Percentiles rank a stretch among this genome's conserved stretches.
phyloP scores from a whole-genome alignment of 2,797 vertebrate species.

The Brachyalestes nurse region DNA sequence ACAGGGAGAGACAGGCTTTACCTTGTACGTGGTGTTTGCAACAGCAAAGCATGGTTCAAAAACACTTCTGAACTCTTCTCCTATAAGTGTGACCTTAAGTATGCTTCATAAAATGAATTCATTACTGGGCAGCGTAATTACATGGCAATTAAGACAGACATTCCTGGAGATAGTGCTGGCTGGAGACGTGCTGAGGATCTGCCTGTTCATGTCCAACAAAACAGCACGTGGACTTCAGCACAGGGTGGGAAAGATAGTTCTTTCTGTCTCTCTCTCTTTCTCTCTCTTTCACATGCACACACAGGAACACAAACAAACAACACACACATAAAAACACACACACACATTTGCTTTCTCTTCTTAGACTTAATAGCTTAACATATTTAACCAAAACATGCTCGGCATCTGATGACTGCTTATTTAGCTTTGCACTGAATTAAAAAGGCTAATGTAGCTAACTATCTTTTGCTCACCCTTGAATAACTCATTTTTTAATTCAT shows the following conservation, averaged over 20 bases:
- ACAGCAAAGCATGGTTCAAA: background rate
- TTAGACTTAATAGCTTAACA: background rate
- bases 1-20: background rate
- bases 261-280: background rate
- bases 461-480: background rate
- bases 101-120: background rate
- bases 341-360: constrained; percentile 22
- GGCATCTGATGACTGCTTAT: background rate
- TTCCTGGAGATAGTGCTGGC: background rate
- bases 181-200: background rate
- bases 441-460: background rate
- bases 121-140: constrained; percentile 8
- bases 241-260: background rate
- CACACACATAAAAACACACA: background rate
- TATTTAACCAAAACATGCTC: background rate
- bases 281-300: constrained; percentile 6
- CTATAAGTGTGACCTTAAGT: background rate
- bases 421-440: background rate
- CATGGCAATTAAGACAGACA: background rate
- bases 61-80: background rate
- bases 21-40: background rate
- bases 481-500: no score
- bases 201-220: constrained; percentile 12
- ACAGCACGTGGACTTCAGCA: constrained; percentile 8
- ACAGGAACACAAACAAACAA: background rate